Percentiles rank a stretch among this genome's conserved stretches.
These are phyloP conservation scores for Drosophila lacteicornis DNA, from an alignment of 1,140 invertebrate genomes.

Conservation along the genomic window DNA sequence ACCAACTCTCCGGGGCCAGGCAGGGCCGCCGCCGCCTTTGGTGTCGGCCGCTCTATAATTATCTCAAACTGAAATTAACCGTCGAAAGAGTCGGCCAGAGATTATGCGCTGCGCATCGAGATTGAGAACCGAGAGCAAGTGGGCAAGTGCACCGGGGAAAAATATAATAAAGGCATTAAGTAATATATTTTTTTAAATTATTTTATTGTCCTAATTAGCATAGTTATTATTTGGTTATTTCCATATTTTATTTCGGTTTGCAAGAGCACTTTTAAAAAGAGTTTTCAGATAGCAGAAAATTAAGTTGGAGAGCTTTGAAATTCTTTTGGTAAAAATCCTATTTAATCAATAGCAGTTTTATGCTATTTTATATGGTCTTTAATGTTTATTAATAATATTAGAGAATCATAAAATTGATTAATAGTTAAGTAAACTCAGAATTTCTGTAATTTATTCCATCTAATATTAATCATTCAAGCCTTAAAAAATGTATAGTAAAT, in stretches of 20 bases:
- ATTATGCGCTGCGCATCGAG: slow-evolving; percentile 75
- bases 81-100: slow-evolving; percentile 82
- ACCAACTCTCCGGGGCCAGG: slow-evolving; percentile 14
- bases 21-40: slow-evolving; percentile 49
- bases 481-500: too few relatives aligned
- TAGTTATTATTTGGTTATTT: background rate
- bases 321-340: background rate
- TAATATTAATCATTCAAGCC: background rate
- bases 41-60: slow-evolving; percentile 83
- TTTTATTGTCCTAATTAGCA: background rate
- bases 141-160: slow-evolving; percentile 20
- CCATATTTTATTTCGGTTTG: background rate
- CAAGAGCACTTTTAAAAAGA: background rate
- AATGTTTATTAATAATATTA: too few relatives aligned
- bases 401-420: too few relatives aligned
- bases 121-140: slow-evolving; percentile 35
- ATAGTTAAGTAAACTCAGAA: too few relatives aligned
- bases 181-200: background rate
- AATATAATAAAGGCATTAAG: background rate
- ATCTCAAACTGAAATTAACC: slow-evolving; percentile 85
- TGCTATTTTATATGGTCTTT: too few relatives aligned
- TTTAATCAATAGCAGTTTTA: background rate
- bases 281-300: background rate
- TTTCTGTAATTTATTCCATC: background rate
- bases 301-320: background rate